Evolutionary conservation across 2,888 invertebrate species (phyloP).

Genomic region (Chromoteleia sp.): DNA sequence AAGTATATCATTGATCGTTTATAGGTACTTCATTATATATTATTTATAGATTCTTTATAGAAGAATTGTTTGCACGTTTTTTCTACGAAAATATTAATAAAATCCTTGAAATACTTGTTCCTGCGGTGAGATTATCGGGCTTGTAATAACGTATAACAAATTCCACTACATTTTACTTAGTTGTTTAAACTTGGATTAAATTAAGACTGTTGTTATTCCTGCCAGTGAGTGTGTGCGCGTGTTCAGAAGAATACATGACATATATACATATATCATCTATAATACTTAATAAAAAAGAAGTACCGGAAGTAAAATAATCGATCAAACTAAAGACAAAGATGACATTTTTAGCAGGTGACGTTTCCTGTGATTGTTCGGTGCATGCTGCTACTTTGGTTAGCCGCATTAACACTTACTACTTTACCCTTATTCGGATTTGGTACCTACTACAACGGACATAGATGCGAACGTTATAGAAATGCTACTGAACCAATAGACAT

Average conservation of each 20-base stretch:
- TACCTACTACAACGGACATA: conserved; percentile 80
- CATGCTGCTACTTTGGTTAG: conserved; percentile 89
- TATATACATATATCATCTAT: too few species aligned
- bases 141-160: too few species aligned
- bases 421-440: conserved; percentile 89
- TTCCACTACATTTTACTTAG: too few species aligned
- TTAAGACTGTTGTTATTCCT: conserved; percentile 26
- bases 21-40: too few species aligned
- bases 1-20: too few species aligned
- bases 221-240: conserved; percentile 4
- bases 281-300: too few species aligned
- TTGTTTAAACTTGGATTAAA: conserved; percentile 23
- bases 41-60: too few species aligned
- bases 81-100: too few species aligned
- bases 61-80: too few species aligned
- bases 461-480: conserved; percentile 90
- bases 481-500: conserved; percentile 88
- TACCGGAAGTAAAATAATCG: conserved; percentile 35
- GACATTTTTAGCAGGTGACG: conserved; percentile 90
- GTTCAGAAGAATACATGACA: conserved; percentile 32
- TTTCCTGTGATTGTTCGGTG: conserved; percentile 90
- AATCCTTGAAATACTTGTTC: too few species aligned
- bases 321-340: conserved; percentile 61
- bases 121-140: too few species aligned
- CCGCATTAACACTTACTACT: conserved; percentile 90